phyloP scores from a whole-genome alignment of 2,797 vertebrate genomes.

The Euphonia xanthogaster region DNA sequence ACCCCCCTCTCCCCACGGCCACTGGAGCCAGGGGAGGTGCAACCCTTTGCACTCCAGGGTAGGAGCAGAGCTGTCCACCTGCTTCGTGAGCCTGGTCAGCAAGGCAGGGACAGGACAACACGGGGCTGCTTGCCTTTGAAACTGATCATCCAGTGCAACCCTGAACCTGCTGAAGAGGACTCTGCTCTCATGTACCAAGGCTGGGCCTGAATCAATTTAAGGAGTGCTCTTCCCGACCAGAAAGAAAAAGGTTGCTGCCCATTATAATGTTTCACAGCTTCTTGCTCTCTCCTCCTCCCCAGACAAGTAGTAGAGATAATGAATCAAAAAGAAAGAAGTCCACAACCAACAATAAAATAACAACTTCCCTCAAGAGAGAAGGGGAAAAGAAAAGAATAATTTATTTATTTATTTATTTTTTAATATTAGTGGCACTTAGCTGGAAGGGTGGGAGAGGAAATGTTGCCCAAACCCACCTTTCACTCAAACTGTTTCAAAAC shows the following conservation, averaged over 20 bases:
- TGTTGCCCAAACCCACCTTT: neutral
- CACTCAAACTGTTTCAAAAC: neutral
- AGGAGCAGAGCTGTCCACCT: neutral
- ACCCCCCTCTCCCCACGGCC: rapidly evolving
- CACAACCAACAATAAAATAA: neutral
- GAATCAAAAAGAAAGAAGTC: neutral
- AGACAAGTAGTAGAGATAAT: neutral
- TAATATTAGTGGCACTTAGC: neutral
- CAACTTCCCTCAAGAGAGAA: neutral
- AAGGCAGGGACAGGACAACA: neutral
- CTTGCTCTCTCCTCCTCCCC: neutral
- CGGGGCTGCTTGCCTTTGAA: rapidly evolving
- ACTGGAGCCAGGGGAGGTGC: neutral
- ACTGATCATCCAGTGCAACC: rapidly evolving
- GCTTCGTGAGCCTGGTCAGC: rapidly evolving
- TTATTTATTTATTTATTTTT: neutral
- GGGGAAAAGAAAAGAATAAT: neutral
- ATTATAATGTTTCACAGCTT: neutral
- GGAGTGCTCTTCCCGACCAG: neutral
- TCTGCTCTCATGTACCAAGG: neutral
- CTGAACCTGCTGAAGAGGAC: neutral
- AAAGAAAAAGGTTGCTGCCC: neutral
- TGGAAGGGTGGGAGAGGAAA: neutral
- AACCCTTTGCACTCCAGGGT: rapidly evolving
- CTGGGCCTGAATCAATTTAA: neutral